Conservation (phyloP, 2,888 invertebrate genomes). For the Allygus modestus region DNA sequence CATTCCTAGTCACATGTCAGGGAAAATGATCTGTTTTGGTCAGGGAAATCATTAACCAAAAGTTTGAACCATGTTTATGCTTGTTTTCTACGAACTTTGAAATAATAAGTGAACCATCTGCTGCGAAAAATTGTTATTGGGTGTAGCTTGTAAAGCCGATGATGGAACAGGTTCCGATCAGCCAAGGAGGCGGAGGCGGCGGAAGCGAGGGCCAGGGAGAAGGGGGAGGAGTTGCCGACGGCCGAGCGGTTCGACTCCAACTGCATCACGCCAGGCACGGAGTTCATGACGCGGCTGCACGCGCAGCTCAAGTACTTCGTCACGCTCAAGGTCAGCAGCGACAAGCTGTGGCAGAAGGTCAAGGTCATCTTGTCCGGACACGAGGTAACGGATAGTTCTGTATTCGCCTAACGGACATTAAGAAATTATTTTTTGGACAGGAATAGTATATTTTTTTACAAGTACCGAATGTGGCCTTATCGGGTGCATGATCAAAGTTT, state of each 20-base stretch:
- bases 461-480: too few relatives aligned
- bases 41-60: too few relatives aligned
- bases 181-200: slow-evolving; percentile 91
- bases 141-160: too few relatives aligned
- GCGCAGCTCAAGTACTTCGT: slow-evolving; percentile 93
- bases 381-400: too few relatives aligned
- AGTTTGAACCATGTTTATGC: too few relatives aligned
- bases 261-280: slow-evolving; percentile 98
- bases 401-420: slow-evolving; percentile 41
- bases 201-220: slow-evolving; percentile 84
- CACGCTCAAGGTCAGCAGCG: slow-evolving; percentile 88
- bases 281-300: slow-evolving; percentile 94
- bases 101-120: too few relatives aligned
- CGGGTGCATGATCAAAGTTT: too few relatives aligned
- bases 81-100: too few relatives aligned
- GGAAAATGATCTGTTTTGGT: too few relatives aligned
- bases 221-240: slow-evolving; percentile 87
- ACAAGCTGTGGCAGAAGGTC: slow-evolving; percentile 92
- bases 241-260: slow-evolving; percentile 96
- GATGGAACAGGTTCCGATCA: slow-evolving; percentile 85
- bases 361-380: slow-evolving; percentile 94
- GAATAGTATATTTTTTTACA: too few relatives aligned
- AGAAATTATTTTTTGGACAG: neutral
- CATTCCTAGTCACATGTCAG: too few relatives aligned
- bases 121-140: too few relatives aligned